Base-by-base conservation (phyloP, 2,888 invertebrate genomes). In the Melinaea menophilus region DNA sequence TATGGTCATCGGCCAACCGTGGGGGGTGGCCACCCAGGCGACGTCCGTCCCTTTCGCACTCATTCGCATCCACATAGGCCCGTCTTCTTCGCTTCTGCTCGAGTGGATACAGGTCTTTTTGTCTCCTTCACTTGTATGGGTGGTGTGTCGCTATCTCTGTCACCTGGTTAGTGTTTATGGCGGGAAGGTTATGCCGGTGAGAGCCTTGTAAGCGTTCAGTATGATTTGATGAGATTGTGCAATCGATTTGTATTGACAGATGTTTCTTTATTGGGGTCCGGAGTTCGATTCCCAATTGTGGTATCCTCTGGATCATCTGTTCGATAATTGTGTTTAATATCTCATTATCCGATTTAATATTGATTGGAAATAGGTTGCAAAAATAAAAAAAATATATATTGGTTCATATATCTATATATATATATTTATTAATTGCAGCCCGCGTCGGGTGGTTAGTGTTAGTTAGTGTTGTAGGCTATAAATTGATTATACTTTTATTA, bases 21-120 rank as follows among this genome's bases (percentile, higher is more conserved):
- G 89, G 90, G 91, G 91, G 92, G 91, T 91, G 91, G 85, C 90
- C 91, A 90, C 90, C 90, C 91, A 89, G 79, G 80, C 66, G 82
- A 69, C 67, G 68, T 70, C 47, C 69, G 65, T 83, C 78, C 72
- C 82, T 73, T 74, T 88, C 82, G 60, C 75, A 72, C 82, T 46
- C 59, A 65, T 57, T 35, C 12, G 35, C 31, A 66, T 48, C 34
- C 58, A 11, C 63, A 75, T 90, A 82, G 73, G 66, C 63, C 80
- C 76, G 74, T 88, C 88, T 78, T 80, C 70, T 67, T 88, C 83
- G 75, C 78, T 79, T 77, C 71, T 74, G 77, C 80, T 79, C 73
- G 78, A 77, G 71, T 75, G 72, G 72, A 73, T 79, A 80, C 75
- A 73, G 71, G 73, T 78, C 69, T 72, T 76, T 76, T 70, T 69